Base-by-base conservation (phyloP, 1,140 invertebrate genomes). In the Euglossa dilemma region DNA sequence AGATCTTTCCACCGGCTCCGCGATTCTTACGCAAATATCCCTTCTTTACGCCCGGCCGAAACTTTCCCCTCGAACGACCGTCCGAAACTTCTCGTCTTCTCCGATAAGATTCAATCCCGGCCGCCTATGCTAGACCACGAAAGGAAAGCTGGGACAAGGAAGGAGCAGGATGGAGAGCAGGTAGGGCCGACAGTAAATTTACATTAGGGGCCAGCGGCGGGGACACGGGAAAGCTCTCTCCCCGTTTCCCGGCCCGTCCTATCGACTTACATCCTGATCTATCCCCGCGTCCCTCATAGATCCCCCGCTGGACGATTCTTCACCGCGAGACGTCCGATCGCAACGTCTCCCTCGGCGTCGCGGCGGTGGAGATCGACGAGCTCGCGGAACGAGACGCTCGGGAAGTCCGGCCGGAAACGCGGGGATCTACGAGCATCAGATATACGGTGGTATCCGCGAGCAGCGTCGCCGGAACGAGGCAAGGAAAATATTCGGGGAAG, bases 181-280 rank as follows among this genome's bases (percentile, higher is more conserved):
- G 72, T 74, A 84, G 90, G 63, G 79, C 80, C 86, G 85, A 91
- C 89, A 88, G 87, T 92, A 92, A 92, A 92, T 92, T 91, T 92
- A 92, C 90, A 92, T 92, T 92, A 92, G 75, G 75, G 28, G 88
- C 83, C 82, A 82, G 81, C 86, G 14, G 20, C 36, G 85, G 85
- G 86, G 88, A 92, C 91, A 91, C 86, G 87, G 85, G 87, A 92
- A 92, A 92, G 90, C 90, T 92, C 88, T 87, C 73, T 50, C 67
- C 50, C 43, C 66, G 8, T 54, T 45, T 91, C 80, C 64, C 57
- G 80, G 66, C 57, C 67, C 77, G 47, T 52, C n/a, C 47, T 86
- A 87, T 85, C 75, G 85, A 78, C 57, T 78, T 78, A 57, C 52
- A 47, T 78, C 52, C 28, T 28, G 74, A 77, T 66, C 28, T 28